Base-by-base conservation (phyloP, 2,113 vertebrate species). In the Melanostigma gelatinosum region DNA sequence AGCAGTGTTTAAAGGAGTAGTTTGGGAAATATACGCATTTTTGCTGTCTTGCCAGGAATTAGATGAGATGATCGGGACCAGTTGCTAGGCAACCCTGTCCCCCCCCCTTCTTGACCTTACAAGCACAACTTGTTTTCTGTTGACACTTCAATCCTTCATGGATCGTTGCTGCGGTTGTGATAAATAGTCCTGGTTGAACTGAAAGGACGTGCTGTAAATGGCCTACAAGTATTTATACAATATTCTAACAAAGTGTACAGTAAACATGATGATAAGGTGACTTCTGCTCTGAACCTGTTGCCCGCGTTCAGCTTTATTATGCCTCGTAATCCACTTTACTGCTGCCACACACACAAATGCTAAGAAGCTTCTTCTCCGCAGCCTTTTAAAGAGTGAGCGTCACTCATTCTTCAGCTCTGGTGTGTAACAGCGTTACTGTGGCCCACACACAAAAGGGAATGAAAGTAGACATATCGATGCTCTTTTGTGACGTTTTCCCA, bases 271-370 rank as follows among this genome's bases (percentile, higher is more conserved):
- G 16, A 52, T 20, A 34, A 22, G 40, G 42, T 50, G 55, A 77
- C 52, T 58, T 24, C 1, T 36, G 54, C 40, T 46, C 10, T 8
- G 38, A 58, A 63, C 83, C 22, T 67, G 66, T 60, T 1, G 34
- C 66, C 58, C 4, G 10, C 40, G 40, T 38, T 80, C 42, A 61
- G 61, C 10, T 40, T 63, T 58, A 38, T 70, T 70, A 67, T 54
- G 69, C 13, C 18, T 57, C 27, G 70, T 81, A 79, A 84, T 81
- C 81, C 78, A 70, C 32, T 84, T 82, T 68, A 24, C 66, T 87
- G 60, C 66, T 20, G 40, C 77, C 64, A 34, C 67, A 62, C 61
- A 52, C 0, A 75, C 61, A 82, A 71, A 82, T 64, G 44, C 50
- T 60, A 67, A 83, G 64, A 67, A 58, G 67, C 76, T 66, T 80